A percentile compares a stretch with the other conserved stretches of the same genome.
Evolutionary conservation across 1,140 invertebrate genomes (phyloP).

Genomic region (Ips typographus): DNA sequence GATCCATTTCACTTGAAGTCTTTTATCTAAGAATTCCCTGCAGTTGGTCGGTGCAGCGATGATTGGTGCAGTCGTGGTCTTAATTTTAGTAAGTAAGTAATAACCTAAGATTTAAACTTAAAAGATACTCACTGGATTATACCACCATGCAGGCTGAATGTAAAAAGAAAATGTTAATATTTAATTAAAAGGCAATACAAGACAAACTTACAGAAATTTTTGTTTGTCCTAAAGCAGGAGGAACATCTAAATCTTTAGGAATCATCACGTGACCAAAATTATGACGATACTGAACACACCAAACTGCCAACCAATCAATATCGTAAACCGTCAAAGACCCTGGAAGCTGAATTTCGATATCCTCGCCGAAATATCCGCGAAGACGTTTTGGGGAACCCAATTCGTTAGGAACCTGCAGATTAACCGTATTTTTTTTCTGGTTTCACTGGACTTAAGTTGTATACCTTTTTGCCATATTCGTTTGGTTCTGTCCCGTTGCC

Average conservation of each 20-base stretch:
- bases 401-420: slow-evolving; percentile 74
- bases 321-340: slow-evolving; percentile 84
- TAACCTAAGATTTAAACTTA: slow-evolving; percentile 10
- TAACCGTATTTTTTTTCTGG: neutral
- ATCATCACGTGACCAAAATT: slow-evolving; percentile 91
- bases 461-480: slow-evolving; percentile 73
- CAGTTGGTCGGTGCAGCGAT: slow-evolving; percentile 71
- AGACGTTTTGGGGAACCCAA: slow-evolving; percentile 78
- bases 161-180: neutral
- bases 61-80: slow-evolving; percentile 70
- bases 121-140: slow-evolving; percentile 79
- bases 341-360: slow-evolving; percentile 86
- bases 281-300: slow-evolving; percentile 82
- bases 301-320: slow-evolving; percentile 90
- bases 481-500: slow-evolving; percentile 81
- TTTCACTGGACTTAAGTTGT: neutral
- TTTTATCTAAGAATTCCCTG: slow-evolving; percentile 74
- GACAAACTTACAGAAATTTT: slow-evolving; percentile 76
- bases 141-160: slow-evolving; percentile 81
- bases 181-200: slow-evolving; percentile 33
- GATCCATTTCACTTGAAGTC: slow-evolving; percentile 80
- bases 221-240: slow-evolving; percentile 83
- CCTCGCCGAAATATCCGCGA: slow-evolving; percentile 82
- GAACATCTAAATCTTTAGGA: slow-evolving; percentile 85
- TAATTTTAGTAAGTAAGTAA: slow-evolving; percentile 36